Conservation (phyloP, 2,113 vertebrate genomes). For the Noturus placidus region DNA sequence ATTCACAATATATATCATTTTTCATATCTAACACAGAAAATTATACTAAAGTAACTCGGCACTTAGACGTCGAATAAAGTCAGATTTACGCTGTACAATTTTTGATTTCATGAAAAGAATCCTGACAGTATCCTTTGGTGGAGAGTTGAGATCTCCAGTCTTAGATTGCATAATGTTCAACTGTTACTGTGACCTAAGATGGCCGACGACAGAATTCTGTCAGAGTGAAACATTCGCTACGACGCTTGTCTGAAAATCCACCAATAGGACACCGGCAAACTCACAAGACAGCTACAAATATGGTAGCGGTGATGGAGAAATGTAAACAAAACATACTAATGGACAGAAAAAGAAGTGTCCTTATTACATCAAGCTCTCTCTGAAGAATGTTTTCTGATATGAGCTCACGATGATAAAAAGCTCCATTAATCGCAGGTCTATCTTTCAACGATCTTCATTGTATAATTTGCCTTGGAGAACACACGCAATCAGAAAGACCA, state of each 20-base stretch:
- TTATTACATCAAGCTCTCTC: not conserved
- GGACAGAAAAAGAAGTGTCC: not conserved
- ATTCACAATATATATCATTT: not conserved
- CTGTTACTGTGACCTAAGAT: not conserved
- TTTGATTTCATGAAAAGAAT: too few species aligned
- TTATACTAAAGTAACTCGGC: not conserved
- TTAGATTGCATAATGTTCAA: not conserved
- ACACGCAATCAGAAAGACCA: not conserved
- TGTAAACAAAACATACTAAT: not conserved
- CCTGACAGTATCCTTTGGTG: too few species aligned
- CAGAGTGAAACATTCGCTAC: not conserved
- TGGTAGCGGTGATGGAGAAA: not conserved
- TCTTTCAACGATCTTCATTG: not conserved
- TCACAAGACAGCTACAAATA: not conserved
- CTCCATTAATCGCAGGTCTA: not conserved
- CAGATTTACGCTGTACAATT: not conserved
- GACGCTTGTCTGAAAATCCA: not conserved
- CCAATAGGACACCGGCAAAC: not conserved
- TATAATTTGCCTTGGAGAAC: not conserved
- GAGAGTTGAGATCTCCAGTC: not conserved
- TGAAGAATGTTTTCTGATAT: not conserved
- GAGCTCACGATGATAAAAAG: not conserved
- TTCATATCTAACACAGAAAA: not conserved
- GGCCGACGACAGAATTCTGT: not conserved
- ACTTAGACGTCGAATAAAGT: not conserved